phyloP scores from a whole-genome alignment of 2,797 vertebrate genomes.

The Heliangelus exortis region DNA sequence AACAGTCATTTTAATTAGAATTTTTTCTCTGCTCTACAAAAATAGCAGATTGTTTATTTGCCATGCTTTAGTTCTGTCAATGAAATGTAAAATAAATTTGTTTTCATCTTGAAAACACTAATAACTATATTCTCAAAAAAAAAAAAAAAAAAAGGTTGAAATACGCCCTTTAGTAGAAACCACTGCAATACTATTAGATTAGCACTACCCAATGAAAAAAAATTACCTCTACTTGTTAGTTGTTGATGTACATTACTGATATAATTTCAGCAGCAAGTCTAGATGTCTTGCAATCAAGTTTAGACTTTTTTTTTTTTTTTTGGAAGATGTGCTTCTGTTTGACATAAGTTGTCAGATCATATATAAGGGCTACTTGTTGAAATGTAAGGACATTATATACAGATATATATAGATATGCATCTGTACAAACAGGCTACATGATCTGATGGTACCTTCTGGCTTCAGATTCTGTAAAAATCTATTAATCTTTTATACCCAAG shows the following conservation, averaged over 20 bases:
- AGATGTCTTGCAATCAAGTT: not conserved
- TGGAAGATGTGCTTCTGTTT: not conserved
- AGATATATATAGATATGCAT: too few relatives aligned
- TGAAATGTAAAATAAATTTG: not conserved
- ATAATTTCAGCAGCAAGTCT: not conserved
- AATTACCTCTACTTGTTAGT: not conserved
- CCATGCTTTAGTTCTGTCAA: not conserved
- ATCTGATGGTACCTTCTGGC: not conserved
- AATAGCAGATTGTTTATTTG: not conserved
- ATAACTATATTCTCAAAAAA: not conserved
- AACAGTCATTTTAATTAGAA: not conserved
- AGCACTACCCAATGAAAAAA: accelerated
- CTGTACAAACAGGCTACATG: not conserved
- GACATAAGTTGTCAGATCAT: not conserved
- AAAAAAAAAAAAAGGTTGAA: not conserved
- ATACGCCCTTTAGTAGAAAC: not conserved
- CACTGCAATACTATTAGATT: not conserved
- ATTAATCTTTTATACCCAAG: constrained; percentile 24
- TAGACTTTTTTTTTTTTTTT: not conserved
- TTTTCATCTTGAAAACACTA: not conserved
- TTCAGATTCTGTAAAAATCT: not conserved
- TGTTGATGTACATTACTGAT: not conserved
- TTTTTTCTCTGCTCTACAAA: not conserved
- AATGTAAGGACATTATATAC: not conserved
- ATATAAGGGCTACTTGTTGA: not conserved